A percentile compares a stretch with the other conserved stretches of the same genome.
Evolutionary conservation across 2,888 invertebrate species (phyloP).

Genomic region (Eristalinus sepulchralis): DNA sequence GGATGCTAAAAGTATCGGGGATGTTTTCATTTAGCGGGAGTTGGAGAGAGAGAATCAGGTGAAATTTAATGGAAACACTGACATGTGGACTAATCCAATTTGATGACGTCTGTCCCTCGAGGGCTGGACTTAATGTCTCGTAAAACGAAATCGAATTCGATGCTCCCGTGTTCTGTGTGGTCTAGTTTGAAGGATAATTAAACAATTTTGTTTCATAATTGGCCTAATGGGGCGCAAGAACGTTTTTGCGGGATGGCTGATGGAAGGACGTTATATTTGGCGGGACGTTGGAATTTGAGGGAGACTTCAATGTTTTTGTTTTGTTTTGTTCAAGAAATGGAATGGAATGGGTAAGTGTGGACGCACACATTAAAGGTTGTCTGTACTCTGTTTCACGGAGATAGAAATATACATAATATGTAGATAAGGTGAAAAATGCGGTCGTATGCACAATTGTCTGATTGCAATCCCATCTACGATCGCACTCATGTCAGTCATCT

Average conservation of each 20-base stretch:
- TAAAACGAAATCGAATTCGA: conserved; percentile 37
- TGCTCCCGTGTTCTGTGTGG: not conserved
- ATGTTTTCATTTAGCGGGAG: not conserved
- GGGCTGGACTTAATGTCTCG: conserved; percentile 57
- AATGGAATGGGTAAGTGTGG: no score
- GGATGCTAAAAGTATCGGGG: not conserved
- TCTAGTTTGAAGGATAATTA: not conserved
- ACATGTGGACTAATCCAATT: conserved; percentile 38
- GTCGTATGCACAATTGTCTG: no score
- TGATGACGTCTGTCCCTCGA: conserved; percentile 20
- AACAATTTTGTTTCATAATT: conserved; percentile 7
- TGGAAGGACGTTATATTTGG: not conserved
- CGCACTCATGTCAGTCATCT: no score
- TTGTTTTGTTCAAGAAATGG: no score
- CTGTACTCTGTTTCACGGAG: no score
- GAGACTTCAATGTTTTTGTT: not conserved
- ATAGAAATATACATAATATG: no score
- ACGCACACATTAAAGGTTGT: no score
- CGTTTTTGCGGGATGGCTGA: not conserved
- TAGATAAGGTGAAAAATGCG: no score
- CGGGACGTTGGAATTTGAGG: not conserved
- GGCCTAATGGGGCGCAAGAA: not conserved
- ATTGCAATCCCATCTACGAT: no score
- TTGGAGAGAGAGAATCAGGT: conserved; percentile 24
- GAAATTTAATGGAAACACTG: conserved; percentile 48